phyloP scores from a whole-genome alignment of 2,113 vertebrate species.

The Meriones unguiculatus region DNA sequence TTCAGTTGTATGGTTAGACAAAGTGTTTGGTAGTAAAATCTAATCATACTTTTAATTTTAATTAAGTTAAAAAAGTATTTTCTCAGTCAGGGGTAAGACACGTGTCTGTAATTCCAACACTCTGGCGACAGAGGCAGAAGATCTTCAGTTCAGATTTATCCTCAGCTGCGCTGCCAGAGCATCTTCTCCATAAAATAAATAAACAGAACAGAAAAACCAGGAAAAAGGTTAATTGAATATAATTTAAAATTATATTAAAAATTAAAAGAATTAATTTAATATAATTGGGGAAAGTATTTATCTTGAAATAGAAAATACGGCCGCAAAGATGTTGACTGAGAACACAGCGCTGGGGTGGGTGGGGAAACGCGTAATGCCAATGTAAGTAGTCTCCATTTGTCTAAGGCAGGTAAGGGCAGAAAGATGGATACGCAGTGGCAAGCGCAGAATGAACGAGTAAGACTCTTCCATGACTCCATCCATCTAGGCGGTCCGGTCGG shows the following conservation, averaged over 20 bases:
- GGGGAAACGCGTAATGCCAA: background rate
- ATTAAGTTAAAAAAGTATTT: background rate
- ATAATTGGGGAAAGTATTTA: background rate
- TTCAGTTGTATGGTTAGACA: accelerated
- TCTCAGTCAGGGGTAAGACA: no score
- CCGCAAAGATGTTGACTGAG: background rate
- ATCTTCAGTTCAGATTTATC: no score
- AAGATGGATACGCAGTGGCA: background rate
- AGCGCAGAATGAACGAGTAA: background rate
- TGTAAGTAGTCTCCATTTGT: background rate
- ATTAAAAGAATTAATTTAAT: background rate
- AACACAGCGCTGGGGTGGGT: accelerated
- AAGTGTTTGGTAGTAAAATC: background rate
- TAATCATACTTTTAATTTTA: background rate
- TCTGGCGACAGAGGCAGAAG: no score
- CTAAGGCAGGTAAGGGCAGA: background rate
- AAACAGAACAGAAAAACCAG: no score
- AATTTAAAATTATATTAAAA: no score
- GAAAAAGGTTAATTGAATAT: no score
- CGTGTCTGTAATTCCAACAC: no score
- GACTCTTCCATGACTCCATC: background rate
- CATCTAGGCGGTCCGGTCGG: background rate
- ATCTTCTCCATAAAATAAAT: no score
- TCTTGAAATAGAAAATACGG: background rate
- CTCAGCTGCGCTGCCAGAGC: no score